These are phyloP conservation scores for Cephus cinctus DNA, from an alignment of 1,140 invertebrate genomes.

Conservation along the genomic window DNA sequence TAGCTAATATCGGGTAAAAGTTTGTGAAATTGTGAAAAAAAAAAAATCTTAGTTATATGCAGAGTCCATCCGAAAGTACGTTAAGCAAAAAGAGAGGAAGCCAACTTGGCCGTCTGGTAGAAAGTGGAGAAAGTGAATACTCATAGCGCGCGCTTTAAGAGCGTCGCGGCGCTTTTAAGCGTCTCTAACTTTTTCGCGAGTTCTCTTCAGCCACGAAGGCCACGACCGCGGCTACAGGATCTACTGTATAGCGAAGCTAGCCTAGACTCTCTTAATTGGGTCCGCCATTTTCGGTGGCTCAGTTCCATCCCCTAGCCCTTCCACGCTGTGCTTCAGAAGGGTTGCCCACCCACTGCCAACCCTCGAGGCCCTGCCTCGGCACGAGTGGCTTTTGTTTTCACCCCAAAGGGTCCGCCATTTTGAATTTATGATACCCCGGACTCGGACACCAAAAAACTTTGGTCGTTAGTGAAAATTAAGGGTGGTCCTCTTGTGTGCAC, in stretches of 20 bases:
- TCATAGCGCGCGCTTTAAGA: too few species aligned
- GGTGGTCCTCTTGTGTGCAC: conserved; percentile 18
- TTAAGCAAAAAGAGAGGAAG: too few species aligned
- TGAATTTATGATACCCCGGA: conserved; percentile 55
- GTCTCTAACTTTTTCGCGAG: too few species aligned
- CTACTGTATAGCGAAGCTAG: conserved; percentile 27
- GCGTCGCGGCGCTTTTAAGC: too few species aligned
- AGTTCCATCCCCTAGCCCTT: conserved; percentile 20
- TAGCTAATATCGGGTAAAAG: too few species aligned
- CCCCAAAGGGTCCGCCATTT: conserved; percentile 52
- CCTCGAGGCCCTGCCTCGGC: conserved; percentile 15
- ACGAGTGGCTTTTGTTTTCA: conserved; percentile 55
- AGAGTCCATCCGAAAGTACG: too few species aligned
- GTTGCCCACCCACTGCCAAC: conserved; percentile 34
- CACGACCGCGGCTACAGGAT: conserved; percentile 24
- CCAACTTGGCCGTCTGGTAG: too few species aligned
- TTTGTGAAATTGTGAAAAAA: too few species aligned
- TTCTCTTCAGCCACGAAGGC: too few species aligned
- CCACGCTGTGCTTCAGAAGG: conserved; percentile 41
- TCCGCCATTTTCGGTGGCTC: conserved; percentile 55
- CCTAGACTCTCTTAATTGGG: conserved; percentile 52
- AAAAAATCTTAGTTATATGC: too few species aligned
- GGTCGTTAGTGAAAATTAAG: conserved; percentile 52
- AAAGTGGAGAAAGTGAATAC: too few species aligned
- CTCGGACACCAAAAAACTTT: conserved; percentile 55